These are phyloP conservation scores for Cryptocephalus primarius DNA, from an alignment of 2,888 invertebrate species.

Conservation along the genomic window DNA sequence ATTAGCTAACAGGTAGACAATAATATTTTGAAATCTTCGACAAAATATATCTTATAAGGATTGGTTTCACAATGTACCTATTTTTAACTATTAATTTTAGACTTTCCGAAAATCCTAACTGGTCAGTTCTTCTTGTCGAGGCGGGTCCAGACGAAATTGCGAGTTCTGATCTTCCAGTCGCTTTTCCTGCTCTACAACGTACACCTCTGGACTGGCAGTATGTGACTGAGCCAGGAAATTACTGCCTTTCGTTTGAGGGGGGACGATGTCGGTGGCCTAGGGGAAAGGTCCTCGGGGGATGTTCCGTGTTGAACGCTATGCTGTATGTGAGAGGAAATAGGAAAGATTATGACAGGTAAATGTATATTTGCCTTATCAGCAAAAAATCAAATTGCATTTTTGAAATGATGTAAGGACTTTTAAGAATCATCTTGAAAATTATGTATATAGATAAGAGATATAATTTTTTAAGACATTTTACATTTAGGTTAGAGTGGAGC, in stretches of 20 bases:
- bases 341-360: constrained; percentile 61
- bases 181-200: constrained; percentile 61
- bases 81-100: constrained; percentile 31
- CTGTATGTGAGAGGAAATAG: constrained; percentile 76
- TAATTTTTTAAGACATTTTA: too few species aligned
- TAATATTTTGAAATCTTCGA: neutral
- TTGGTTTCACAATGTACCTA: too few species aligned
- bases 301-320: constrained; percentile 83
- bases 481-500: too few species aligned
- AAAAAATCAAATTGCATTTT: neutral
- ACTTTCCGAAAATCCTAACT: constrained; percentile 59
- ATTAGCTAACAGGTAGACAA: constrained; percentile 43
- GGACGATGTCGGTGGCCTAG: constrained; percentile 64
- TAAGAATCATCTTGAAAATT: too few species aligned
- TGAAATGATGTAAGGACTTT: too few species aligned
- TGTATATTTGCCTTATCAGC: neutral
- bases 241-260: constrained; percentile 57
- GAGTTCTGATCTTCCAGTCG: constrained; percentile 58
- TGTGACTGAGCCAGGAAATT: constrained; percentile 53
- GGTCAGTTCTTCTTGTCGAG: constrained; percentile 65
- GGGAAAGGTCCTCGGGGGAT: constrained; percentile 70
- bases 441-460: too few species aligned
- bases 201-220: constrained; percentile 76
- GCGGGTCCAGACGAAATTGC: constrained; percentile 49
- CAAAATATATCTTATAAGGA: neutral